A percentile compares a stretch with the other conserved stretches of the same genome.
Conservation (phyloP, 2,113 vertebrate species). For the Lophura nycthemera region DNA sequence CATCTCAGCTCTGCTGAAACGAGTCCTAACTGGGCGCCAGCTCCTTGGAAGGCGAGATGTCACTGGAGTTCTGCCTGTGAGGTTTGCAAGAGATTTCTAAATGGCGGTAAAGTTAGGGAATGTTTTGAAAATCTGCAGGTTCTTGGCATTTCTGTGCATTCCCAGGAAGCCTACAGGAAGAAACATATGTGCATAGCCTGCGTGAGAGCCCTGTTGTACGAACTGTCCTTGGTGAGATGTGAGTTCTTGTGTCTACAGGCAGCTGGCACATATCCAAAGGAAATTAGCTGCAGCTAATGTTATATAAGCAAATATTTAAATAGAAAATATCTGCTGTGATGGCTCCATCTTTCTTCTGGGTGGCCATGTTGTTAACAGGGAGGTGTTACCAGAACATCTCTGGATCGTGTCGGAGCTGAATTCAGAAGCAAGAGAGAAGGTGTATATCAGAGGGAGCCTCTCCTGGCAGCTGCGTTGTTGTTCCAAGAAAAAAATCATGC, state of each 20-base stretch:
- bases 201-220: rapidly evolving
- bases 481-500: conserved; percentile 6
- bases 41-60: not conserved
- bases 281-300: not conserved
- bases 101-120: not conserved
- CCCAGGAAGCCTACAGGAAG: not conserved
- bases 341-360: not conserved
- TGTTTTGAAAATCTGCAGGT: not conserved
- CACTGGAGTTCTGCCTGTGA: rapidly evolving
- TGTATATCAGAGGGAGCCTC: not conserved
- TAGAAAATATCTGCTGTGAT: not conserved
- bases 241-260: not conserved
- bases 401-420: rapidly evolving
- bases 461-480: not conserved
- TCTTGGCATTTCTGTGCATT: rapidly evolving
- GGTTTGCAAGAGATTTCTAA: not conserved
- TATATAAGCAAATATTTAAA: not conserved
- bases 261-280: not conserved
- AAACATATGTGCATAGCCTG: not conserved
- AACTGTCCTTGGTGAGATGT: not conserved
- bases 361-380: not conserved
- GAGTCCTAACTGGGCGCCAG: not conserved
- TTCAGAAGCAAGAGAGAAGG: not conserved
- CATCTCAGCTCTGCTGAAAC: not conserved
- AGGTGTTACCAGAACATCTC: not conserved